A percentile compares a stretch with the other conserved stretches of the same genome.
These are phyloP conservation scores for Vireo altiloquus DNA, from an alignment of 2,113 vertebrate genomes.

Conservation along the genomic window DNA sequence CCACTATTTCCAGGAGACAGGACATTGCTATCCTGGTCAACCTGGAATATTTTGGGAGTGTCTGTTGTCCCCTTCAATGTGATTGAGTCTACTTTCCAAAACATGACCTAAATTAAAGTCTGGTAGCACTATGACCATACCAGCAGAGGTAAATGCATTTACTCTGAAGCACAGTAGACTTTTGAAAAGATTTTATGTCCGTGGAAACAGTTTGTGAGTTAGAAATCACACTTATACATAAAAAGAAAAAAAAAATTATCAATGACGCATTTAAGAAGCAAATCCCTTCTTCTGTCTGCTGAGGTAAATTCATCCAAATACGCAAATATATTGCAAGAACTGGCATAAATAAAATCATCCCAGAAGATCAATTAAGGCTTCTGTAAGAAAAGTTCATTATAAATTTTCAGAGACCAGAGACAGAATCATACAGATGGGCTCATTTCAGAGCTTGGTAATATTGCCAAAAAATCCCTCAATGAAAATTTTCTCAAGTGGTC, in stretches of 20 bases:
- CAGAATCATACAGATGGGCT: not conserved
- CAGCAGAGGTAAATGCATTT: not conserved
- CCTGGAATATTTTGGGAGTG: not conserved
- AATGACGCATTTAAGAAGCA: not conserved
- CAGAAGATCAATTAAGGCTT: not conserved
- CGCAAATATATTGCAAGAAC: not conserved
- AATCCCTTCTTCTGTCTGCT: not conserved
- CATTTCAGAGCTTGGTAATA: not conserved
- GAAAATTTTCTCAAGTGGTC: not conserved
- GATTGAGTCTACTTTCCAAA: not conserved
- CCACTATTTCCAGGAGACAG: not conserved
- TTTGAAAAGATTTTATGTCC: not conserved
- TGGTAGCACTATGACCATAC: not conserved
- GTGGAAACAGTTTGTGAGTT: not conserved
- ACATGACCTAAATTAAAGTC: not conserved
- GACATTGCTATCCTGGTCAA: not conserved
- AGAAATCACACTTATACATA: not conserved
- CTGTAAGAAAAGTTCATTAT: not conserved
- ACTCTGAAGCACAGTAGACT: not conserved
- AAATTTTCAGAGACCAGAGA: not conserved
- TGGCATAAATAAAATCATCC: not conserved
- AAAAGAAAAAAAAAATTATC: not conserved
- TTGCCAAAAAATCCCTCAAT: not conserved
- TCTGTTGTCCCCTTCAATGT: not conserved
- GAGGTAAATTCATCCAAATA: not conserved